Base-by-base conservation (phyloP, 2,888 invertebrate genomes). In the Blomia tropicalis region DNA sequence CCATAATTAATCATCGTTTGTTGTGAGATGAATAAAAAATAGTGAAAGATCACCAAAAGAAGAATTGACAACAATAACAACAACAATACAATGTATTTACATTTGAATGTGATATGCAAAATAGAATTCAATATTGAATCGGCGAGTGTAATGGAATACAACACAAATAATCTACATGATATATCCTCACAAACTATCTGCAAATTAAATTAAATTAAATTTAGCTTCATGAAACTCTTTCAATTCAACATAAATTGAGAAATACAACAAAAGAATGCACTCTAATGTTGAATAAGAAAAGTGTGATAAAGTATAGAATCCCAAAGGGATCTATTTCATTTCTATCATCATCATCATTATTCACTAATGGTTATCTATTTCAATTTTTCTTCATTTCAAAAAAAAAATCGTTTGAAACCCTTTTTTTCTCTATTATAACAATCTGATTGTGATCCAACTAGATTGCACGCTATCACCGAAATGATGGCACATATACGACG, bases 401-500 rank as follows among this genome's bases (percentile, higher is more conserved):
- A n/a, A n/a, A n/a, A n/a, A n/a, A n/a, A n/a, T n/a, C n/a, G n/a
- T n/a, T n/a, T n/a, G n/a, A n/a, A n/a, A n/a, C 70, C 41, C 41
- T 41, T 41, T 41, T 41, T 41, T 41, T 17, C 41, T 41, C n/a
- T 76, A n/a, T n/a, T n/a, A n/a, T n/a, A n/a, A n/a, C n/a, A n/a
- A n/a, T n/a, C n/a, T n/a, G n/a, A n/a, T n/a, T n/a, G n/a, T n/a
- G n/a, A n/a, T n/a, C n/a, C n/a, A n/a, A 85, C 62, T 84, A 85
- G 71, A 82, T 84, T 69, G 83, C 84, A 66, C 79, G 85, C 65
- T 85, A 85, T 72, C n/a, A n/a, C n/a, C 78, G 85, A 61, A 85
- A 86, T 71, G 86, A 86, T 5, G 85, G 85, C 73, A 83, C 85
- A 54, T 83, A 84, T 71, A 84, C 85, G 7, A n/a, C n/a, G n/a